These are phyloP conservation scores for Plagodis pulveraria DNA, from an alignment of 2,888 invertebrate genomes.

Conservation along the genomic window DNA sequence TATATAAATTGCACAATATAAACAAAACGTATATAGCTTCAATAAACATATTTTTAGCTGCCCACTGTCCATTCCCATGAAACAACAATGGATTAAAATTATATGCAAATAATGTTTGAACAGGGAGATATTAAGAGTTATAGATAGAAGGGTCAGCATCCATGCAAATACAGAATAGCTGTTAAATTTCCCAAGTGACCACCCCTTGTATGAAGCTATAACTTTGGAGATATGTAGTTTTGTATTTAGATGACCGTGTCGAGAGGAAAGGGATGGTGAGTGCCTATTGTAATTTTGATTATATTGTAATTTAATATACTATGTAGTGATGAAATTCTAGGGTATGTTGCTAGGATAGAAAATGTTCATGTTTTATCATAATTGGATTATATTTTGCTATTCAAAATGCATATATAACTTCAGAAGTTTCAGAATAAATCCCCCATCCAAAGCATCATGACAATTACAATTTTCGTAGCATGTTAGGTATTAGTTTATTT, in stretches of 20 bases:
- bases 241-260: constrained; percentile 33
- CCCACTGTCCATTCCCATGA: constrained; percentile 69
- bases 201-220: constrained; percentile 64
- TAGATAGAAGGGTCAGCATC: constrained; percentile 67
- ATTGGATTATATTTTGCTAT: too few species aligned
- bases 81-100: constrained; percentile 76
- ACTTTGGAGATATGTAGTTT: constrained; percentile 44
- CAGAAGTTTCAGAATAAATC: too few species aligned
- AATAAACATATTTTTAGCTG: constrained; percentile 13
- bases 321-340: too few species aligned
- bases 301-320: constrained; percentile 9
- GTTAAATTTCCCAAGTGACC: constrained; percentile 77
- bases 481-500: too few species aligned
- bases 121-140: constrained; percentile 62
- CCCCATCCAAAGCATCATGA: too few species aligned
- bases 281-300: constrained; percentile 16
- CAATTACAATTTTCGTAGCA: too few species aligned
- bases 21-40: background rate
- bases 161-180: constrained; percentile 66
- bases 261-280: constrained; percentile 20
- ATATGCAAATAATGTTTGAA: constrained; percentile 79
- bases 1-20: background rate
- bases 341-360: too few species aligned
- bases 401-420: too few species aligned
- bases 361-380: too few species aligned